Percentiles rank a stretch among this genome's conserved stretches.
Evolutionary conservation across 64 coral and sea anemone genomes (phyloP).

Genomic region (Pachyseris speciosa): DNA sequence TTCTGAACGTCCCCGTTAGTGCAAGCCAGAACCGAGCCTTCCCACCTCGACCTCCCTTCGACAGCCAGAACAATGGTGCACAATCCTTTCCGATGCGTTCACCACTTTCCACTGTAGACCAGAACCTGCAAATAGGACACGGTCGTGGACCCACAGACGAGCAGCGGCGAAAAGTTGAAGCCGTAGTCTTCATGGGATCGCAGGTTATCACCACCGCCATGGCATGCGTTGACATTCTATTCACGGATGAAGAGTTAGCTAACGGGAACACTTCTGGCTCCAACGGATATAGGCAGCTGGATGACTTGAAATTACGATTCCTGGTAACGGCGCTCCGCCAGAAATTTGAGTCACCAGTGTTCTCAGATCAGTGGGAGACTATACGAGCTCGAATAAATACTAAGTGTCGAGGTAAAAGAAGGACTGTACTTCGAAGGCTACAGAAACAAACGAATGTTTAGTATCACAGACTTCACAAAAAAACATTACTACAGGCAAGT

Average conservation of each 20-base stretch:
- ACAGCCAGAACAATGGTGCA: too few species aligned
- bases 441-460: not conserved
- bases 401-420: not conserved
- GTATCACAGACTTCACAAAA: too few species aligned
- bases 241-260: not conserved
- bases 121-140: not conserved
- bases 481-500: too few species aligned
- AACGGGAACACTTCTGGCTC: not conserved
- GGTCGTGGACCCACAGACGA: not conserved
- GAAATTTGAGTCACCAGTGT: not conserved
- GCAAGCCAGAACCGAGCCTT: not conserved
- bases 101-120: not conserved
- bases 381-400: not conserved
- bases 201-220: not conserved
- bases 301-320: not conserved
- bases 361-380: not conserved
- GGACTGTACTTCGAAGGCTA: not conserved
- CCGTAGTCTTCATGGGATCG: not conserved
- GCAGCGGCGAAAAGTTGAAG: too few species aligned
- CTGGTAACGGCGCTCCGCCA: not conserved
- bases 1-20: not conserved
- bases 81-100: not conserved
- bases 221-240: not conserved
- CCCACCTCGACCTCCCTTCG: not conserved
- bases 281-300: not conserved